Evolutionary conservation across 2,113 vertebrate species (phyloP), one percentile per base, ranked within the genome.

Genomic region (Lates calcarifer): DNA sequence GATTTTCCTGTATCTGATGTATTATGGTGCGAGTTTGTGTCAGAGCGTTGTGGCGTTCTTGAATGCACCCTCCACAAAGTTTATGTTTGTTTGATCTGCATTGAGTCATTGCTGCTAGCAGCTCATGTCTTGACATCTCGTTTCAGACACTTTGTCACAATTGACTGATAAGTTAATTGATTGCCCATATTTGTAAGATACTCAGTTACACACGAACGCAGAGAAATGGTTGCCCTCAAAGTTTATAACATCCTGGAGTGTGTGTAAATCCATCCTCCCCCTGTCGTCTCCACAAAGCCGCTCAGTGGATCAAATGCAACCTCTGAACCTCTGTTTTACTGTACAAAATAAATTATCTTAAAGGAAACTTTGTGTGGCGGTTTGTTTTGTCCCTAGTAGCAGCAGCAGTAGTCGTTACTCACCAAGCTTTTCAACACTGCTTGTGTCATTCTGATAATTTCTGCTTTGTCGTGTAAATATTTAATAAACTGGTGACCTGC

Each of bases 331-430:
- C 61, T 88, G 89, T 92, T 94, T 89, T 91, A 92, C 80, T 92
- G 91, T 93, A 94, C 76, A 92, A 88, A 93, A 93, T 92, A 94
- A 93, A 93, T 92, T 89, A 93, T 92, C 72, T 82, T 71, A 79
- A 90, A 90, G 39, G 41, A 86, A 85, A 66, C 39, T 13, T 12
- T 53, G 66, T 66, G 76, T 67, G 71, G 5, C 0, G 0, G 14
- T 76, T 49, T 18, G 17, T 81, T 77, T 85, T 62, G n/a, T 65
- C 39, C 61, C 0, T 35, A 5, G 33, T 13, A 31, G 28, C 18
- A 17, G 17, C 22, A 24, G 64, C 2, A 41, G 37, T 1, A 20
- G 20, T 56, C 18, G 9, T 33, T 20, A 3, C 15, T 28, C 26
- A 66, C 24, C 22, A 41, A 31, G 3, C 24, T 24, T 37, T 35